phyloP scores from a whole-genome alignment of 2,113 vertebrate species.

The Fulica atra region DNA sequence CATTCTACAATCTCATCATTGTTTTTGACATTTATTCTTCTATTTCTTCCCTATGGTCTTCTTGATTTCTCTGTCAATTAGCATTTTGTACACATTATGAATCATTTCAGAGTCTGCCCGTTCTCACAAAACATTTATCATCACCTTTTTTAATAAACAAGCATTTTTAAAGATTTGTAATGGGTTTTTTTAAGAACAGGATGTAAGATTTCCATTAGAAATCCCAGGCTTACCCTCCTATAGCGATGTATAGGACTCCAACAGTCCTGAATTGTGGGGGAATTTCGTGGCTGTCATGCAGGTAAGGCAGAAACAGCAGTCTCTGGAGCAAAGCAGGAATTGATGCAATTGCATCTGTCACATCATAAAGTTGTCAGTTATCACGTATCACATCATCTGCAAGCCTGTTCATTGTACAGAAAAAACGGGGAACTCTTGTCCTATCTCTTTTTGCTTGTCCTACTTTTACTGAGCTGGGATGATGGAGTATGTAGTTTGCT shows the following conservation, averaged over 20 bases:
- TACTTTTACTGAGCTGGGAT: neutral
- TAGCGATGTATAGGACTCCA: neutral
- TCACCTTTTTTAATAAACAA: neutral
- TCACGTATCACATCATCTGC: neutral
- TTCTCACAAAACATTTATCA: neutral
- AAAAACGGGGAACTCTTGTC: neutral
- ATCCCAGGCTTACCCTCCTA: neutral
- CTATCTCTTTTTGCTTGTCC: neutral
- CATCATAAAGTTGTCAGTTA: neutral
- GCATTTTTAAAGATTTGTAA: neutral
- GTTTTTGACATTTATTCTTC: slow-evolving; percentile 41
- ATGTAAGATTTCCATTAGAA: neutral
- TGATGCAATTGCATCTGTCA: neutral
- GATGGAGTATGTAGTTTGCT: neutral
- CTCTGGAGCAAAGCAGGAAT: neutral
- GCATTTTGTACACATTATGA: neutral
- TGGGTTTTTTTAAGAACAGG: rapidly evolving
- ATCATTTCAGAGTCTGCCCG: neutral
- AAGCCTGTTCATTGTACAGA: neutral
- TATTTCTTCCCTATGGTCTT: neutral
- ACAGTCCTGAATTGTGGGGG: neutral
- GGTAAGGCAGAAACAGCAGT: neutral
- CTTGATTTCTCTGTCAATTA: slow-evolving; percentile 33
- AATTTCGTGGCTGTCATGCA: neutral
- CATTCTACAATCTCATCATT: neutral